These are phyloP conservation scores for Chanos chanos DNA, from an alignment of 2,797 vertebrate species.

Conservation along the genomic window DNA sequence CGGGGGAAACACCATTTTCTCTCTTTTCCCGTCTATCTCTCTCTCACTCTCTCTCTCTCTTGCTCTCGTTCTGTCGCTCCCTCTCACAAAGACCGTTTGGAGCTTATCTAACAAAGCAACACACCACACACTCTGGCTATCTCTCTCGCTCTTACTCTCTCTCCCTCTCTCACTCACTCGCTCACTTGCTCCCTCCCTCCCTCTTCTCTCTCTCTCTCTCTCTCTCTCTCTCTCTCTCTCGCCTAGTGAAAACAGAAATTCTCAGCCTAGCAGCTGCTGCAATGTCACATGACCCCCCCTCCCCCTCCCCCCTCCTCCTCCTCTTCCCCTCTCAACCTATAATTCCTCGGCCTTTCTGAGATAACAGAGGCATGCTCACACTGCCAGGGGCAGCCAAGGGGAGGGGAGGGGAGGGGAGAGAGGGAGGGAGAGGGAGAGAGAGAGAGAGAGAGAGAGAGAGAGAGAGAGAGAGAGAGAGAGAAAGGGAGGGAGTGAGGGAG, in stretches of 20 bases:
- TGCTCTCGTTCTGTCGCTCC: slow-evolving; percentile 44
- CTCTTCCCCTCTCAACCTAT: slow-evolving; percentile 68
- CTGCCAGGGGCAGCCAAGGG: slow-evolving; percentile 54
- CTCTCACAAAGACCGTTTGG: slow-evolving; percentile 64
- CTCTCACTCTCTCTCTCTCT: slow-evolving; percentile 50
- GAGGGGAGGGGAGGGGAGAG: slow-evolving; percentile 40
- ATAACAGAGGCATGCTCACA: slow-evolving; percentile 71
- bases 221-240: slow-evolving; percentile 53
- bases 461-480: slow-evolving; percentile 12
- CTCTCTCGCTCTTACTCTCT: slow-evolving; percentile 5
- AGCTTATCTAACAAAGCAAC: slow-evolving; percentile 82
- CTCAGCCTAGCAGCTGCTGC: slow-evolving; percentile 77
- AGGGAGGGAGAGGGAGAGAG: slow-evolving; percentile 14
- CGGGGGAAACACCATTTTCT: slow-evolving; percentile 68
- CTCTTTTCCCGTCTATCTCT: slow-evolving; percentile 41
- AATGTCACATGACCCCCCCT: slow-evolving; percentile 60
- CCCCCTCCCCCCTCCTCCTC: slow-evolving; percentile 6
- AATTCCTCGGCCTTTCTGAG: slow-evolving; percentile 73
- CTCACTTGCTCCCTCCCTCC: slow-evolving; percentile 39
- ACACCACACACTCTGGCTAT: slow-evolving; percentile 55
- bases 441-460: background rate
- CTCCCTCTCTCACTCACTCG: slow-evolving; percentile 2
- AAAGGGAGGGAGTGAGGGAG: no score
- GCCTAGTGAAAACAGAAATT: slow-evolving; percentile 72
- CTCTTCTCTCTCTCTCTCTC: slow-evolving; percentile 12